These are phyloP conservation scores for Helicoverpa assulta DNA, from an alignment of 2,888 invertebrate genomes.

Conservation along the genomic window DNA sequence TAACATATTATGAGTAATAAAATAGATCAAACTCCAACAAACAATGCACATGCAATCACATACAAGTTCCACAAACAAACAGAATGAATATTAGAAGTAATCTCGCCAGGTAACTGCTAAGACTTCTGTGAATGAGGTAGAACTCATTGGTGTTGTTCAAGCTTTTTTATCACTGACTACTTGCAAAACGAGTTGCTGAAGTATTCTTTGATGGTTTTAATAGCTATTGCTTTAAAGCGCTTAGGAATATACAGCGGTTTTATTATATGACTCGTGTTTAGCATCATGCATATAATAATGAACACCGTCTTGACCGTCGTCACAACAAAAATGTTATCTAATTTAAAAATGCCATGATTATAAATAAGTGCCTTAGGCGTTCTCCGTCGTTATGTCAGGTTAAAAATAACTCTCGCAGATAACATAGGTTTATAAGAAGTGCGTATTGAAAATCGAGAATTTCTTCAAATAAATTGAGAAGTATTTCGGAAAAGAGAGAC, in stretches of 20 bases:
- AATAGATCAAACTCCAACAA: background rate
- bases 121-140: constrained; percentile 50
- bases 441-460: too few relatives aligned
- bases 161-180: constrained; percentile 54
- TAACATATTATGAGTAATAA: background rate
- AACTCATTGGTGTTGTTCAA: constrained; percentile 55
- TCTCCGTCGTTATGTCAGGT: too few relatives aligned
- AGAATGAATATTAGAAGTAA: constrained; percentile 33
- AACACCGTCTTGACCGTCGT: too few relatives aligned
- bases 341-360: too few relatives aligned
- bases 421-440: too few relatives aligned
- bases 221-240: constrained; percentile 57
- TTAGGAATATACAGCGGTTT: constrained; percentile 31
- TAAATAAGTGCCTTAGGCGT: too few relatives aligned
- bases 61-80: constrained; percentile 17
- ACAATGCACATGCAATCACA: constrained; percentile 2
- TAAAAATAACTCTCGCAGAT: too few relatives aligned
- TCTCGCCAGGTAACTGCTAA: constrained; percentile 42
- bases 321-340: too few relatives aligned
- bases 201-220: constrained; percentile 53
- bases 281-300: constrained; percentile 16
- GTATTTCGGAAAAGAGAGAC: too few relatives aligned
- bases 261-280: constrained; percentile 31
- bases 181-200: constrained; percentile 32
- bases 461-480: too few relatives aligned